Conservation (phyloP, 2,113 vertebrate genomes). For the Actinemys pallida region DNA sequence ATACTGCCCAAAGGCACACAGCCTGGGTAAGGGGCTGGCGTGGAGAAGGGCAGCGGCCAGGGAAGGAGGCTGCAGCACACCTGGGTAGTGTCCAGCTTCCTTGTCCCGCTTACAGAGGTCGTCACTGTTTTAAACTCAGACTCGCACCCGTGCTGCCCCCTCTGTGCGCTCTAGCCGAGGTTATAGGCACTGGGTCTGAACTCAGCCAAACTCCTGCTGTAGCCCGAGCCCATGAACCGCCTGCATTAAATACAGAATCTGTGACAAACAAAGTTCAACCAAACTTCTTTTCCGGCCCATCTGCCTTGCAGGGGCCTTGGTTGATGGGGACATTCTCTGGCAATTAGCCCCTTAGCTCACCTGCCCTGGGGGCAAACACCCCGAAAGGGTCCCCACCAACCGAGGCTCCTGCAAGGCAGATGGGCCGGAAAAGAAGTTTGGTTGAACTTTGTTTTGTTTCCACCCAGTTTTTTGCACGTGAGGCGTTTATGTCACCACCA, state of each 20-base stretch:
- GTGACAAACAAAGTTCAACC: neutral
- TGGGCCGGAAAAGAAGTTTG: neutral
- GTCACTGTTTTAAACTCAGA: neutral
- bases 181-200: neutral
- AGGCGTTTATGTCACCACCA: neutral
- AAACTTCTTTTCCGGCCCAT: too few species aligned
- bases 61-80: neutral
- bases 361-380: too few species aligned
- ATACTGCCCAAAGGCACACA: neutral
- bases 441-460: neutral
- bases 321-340: neutral
- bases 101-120: neutral
- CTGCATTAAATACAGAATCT: neutral
- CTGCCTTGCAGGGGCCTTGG: too few species aligned
- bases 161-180: neutral
- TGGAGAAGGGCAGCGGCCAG: neutral
- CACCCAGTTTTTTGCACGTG: neutral
- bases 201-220: neutral
- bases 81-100: neutral
- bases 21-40: too few species aligned
- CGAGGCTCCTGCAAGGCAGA: neutral
- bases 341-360: too few species aligned
- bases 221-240: neutral
- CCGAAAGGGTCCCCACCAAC: too few species aligned
- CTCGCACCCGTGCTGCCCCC: neutral